These are phyloP conservation scores for Pediacus dermestoides DNA, from an alignment of 2,888 invertebrate genomes.

Conservation along the genomic window DNA sequence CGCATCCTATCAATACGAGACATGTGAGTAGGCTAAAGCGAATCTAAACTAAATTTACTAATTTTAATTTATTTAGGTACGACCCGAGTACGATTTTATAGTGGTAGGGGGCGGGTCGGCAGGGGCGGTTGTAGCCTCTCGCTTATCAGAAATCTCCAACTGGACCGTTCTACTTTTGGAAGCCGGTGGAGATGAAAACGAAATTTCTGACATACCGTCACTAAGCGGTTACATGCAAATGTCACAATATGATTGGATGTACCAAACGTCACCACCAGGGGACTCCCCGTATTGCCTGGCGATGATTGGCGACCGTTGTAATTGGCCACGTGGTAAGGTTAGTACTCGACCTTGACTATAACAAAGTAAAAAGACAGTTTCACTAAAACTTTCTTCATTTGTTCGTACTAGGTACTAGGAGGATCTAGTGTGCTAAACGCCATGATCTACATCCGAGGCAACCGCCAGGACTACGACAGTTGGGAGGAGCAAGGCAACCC, in stretches of 20 bases:
- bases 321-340: constrained; percentile 89
- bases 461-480: constrained; percentile 78
- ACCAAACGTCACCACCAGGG: constrained; percentile 76
- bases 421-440: constrained; percentile 86
- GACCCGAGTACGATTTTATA: constrained; percentile 80
- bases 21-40: constrained; percentile 56
- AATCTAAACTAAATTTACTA: neutral
- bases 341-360: constrained; percentile 11
- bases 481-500: constrained; percentile 81
- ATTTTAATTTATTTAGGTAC: constrained; percentile 54
- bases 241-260: constrained; percentile 89
- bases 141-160: constrained; percentile 74
- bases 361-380: neutral
- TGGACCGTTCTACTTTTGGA: constrained; percentile 82
- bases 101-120: constrained; percentile 86
- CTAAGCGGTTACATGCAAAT: constrained; percentile 81
- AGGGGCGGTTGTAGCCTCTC: constrained; percentile 82
- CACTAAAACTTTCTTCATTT: constrained; percentile 3
- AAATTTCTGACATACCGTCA: constrained; percentile 83
- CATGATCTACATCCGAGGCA: constrained; percentile 90
- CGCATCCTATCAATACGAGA: constrained; percentile 66
- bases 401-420: constrained; percentile 58
- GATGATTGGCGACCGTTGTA: constrained; percentile 83
- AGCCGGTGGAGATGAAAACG: constrained; percentile 85
- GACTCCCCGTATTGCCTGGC: constrained; percentile 80